Base-by-base conservation (phyloP, 2,888 invertebrate species). In the Coenonympha arcania region DNA sequence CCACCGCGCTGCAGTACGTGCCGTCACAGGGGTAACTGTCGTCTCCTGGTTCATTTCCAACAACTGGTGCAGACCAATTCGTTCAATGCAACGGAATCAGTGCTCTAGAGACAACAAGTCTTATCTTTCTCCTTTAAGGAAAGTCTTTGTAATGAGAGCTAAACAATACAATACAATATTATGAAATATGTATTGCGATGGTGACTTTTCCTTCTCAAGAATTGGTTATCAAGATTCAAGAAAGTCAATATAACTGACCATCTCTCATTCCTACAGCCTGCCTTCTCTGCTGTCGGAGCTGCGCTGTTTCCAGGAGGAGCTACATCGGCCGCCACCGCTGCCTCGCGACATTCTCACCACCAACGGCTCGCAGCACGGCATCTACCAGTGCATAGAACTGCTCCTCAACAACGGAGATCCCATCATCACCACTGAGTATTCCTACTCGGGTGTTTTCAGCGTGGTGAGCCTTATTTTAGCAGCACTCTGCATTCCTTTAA, bases 351-450 rank as follows among this genome's bases (percentile, higher is more conserved):
- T 93, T 1, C 71, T 92, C 28, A 83, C 94, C 19, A 92, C 92
- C 3, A 89, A 90, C 58, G 95, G 94, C 2, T 90, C 92, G 18
- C 94, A 93, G 71, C 93, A 94, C 68, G 94, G 92, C 4, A 88
- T 94, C 52, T 91, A 91, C 76, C 92, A 92, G 73, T 87, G 91
- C 36, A 84, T 93, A 31, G 93, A 94, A 62, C 88, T 93, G 75
- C 75, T 92, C 48, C 69, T 94, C n/a, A 88, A 89, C 34, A 88
- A 88, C 0, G 92, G 91, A 0, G 93, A 93, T 65, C 88, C 91
- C 0, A 83, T 95, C 24, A 65, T 94, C 20, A 88, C 93, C 8
- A 91, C 91, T 45, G 88, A 90, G 71, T 93, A 90, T 4, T 81
- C 91, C 1, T 94, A 94, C 66, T 88, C 92, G 1, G 93, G 93